Evolutionary conservation across 2,888 invertebrate genomes (phyloP).

Genomic region (Lithophane socia): DNA sequence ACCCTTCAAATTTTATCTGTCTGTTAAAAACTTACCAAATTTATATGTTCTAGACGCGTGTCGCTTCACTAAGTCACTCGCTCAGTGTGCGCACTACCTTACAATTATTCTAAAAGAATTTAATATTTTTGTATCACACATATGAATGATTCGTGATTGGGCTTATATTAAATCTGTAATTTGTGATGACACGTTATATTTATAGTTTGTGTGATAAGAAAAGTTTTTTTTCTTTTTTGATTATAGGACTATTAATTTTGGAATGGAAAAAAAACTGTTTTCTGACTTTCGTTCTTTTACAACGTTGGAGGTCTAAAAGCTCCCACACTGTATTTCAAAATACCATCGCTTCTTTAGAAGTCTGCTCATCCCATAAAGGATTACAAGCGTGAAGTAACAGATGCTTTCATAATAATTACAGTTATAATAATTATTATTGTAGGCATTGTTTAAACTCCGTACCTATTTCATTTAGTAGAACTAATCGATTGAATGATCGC

Average conservation of each 20-base stretch:
- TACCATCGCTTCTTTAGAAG: constrained; percentile 4
- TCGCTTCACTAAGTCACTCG: background rate
- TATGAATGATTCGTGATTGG: constrained; percentile 74
- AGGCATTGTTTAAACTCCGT: constrained; percentile 58
- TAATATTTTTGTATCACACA: constrained; percentile 64
- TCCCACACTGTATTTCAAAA: background rate
- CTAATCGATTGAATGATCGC: constrained; percentile 58
- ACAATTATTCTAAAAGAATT: constrained; percentile 55
- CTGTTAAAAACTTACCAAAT: background rate
- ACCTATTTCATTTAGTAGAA: constrained; percentile 38
- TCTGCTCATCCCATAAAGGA: constrained; percentile 32
- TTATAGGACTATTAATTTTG: background rate
- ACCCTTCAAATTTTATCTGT: background rate
- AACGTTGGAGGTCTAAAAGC: constrained; percentile 2
- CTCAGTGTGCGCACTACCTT: constrained; percentile 47
- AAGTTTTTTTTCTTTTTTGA: background rate
- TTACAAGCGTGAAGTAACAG: constrained; percentile 47
- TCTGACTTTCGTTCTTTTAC: background rate
- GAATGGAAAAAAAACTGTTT: background rate
- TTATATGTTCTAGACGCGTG: background rate
- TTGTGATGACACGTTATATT: constrained; percentile 69
- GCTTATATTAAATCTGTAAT: constrained; percentile 69
- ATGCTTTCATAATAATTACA: constrained; percentile 31
- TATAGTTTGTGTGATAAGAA: constrained; percentile 51
- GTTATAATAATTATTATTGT: constrained; percentile 29